Base-by-base conservation (phyloP, 2,113 vertebrate genomes). In the Opisthocomus hoazin region DNA sequence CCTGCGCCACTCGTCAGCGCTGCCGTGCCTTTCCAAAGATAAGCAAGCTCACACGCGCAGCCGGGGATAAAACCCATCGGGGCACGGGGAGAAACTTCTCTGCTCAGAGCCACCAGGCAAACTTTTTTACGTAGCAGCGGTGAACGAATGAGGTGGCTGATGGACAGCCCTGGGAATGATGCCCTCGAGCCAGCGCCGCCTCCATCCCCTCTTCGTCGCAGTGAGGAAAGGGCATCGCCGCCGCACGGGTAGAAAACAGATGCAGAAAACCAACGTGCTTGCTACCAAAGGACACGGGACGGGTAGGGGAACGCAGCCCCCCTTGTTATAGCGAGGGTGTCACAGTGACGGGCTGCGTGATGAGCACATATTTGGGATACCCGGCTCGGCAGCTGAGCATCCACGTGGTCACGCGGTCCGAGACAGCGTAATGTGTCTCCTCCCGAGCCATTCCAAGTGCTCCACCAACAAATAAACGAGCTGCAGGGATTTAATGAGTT, bases 11-110 rank as follows among this genome's bases (percentile, higher is more conserved):
- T 84, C 81, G 90, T 96, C 93, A 94, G 89, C 27, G 7, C 58
- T 18, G 6, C 96, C 58, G 37, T 27, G 92, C 84, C 70, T 86
- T 86, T 82, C 92, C 89, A 45, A 88, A 95, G 92, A 95, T 78
- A 90, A 90, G 96, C 68, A 5, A 88, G 85, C 58, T 91, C 63
- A 88, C 91, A 88, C 91, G 84, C 7, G 4, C 75, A 64, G 54
- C 50, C 48, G 0, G 10, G 36, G 51, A 73, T 56, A 74, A 68
- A 60, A 76, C 70, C 61, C 11, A 0, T 0, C 2, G 1, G 66
- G 64, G 15, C 3, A 5, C 6, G 37, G 77, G 32, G 21, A 61
- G 32, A 34, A 77, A 46, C 32, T 66, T 39, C 48, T 24, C 53
- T 12, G 16, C 79, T 83, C 32, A 1, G 39, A 65, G 30, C 11